Conservation (phyloP, 1,140 invertebrate species). For the Pemphigus obesinymphae region DNA sequence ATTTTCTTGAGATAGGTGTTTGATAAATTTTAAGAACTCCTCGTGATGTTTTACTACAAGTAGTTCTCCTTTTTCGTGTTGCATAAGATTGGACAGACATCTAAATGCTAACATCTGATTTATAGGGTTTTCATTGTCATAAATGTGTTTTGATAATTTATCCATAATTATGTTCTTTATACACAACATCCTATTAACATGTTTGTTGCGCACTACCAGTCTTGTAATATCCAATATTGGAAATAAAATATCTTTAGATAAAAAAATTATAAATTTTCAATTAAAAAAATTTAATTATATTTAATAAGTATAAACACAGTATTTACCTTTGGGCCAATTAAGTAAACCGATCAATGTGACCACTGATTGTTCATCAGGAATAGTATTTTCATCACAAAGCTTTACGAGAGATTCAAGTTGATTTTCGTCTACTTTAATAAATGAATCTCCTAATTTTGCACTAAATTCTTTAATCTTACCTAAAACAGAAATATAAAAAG, state of each 20-base stretch:
- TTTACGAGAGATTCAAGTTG: slow-evolving; percentile 37
- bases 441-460: not conserved
- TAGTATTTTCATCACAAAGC: slow-evolving; percentile 3
- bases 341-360: slow-evolving; percentile 49
- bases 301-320: not conserved
- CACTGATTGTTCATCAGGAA: not conserved
- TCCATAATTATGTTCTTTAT: slow-evolving; percentile 46
- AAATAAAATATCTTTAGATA: slow-evolving; percentile 68
- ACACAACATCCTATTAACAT: slow-evolving; percentile 60
- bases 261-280: slow-evolving; percentile 31
- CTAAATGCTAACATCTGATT: slow-evolving; percentile 76
- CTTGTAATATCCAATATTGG: slow-evolving; percentile 80
- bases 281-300: not conserved
- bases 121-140: slow-evolving; percentile 56
- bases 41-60: slow-evolving; percentile 57
- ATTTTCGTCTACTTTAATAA: slow-evolving; percentile 43
- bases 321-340: slow-evolving; percentile 61
- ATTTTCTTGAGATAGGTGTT: not conserved
- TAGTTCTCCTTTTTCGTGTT: slow-evolving; percentile 59
- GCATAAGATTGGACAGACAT: slow-evolving; percentile 71
- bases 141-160: slow-evolving; percentile 46
- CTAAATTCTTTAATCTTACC: slow-evolving; percentile 27
- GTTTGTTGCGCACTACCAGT: slow-evolving; percentile 65
- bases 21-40: not conserved
- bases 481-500: not conserved